These are phyloP conservation scores for Sinocyclocheilus anshuiensis DNA, from an alignment of 2,113 vertebrate species.

Conservation along the genomic window DNA sequence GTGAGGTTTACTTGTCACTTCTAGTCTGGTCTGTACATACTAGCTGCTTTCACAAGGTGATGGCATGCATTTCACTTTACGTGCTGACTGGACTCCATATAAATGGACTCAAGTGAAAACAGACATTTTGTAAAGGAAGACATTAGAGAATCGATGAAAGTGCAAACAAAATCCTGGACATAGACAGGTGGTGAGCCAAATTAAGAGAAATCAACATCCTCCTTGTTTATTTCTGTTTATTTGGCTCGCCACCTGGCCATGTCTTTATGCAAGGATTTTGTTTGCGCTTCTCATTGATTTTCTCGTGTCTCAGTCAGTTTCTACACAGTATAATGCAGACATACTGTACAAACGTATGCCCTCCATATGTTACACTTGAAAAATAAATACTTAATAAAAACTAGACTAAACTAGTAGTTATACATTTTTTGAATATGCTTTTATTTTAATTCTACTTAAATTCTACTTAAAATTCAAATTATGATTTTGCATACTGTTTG, in stretches of 20 bases:
- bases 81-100: background rate
- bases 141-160: background rate
- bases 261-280: background rate
- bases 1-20: conserved; percentile 16
- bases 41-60: background rate
- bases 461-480: background rate
- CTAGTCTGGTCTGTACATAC: background rate
- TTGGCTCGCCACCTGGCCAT: background rate
- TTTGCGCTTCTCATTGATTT: background rate
- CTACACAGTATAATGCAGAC: background rate
- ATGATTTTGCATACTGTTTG: background rate
- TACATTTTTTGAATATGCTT: background rate
- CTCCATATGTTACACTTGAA: background rate
- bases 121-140: background rate
- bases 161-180: background rate
- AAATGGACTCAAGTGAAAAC: background rate
- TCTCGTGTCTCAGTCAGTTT: background rate
- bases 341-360: background rate
- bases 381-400: background rate
- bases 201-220: background rate
- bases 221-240: background rate
- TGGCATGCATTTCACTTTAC: background rate
- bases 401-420: background rate
- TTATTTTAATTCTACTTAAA: background rate
- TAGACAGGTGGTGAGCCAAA: background rate